These are phyloP conservation scores for Mellilla xanthometata DNA, from an alignment of 2,888 invertebrate genomes.

Conservation along the genomic window DNA sequence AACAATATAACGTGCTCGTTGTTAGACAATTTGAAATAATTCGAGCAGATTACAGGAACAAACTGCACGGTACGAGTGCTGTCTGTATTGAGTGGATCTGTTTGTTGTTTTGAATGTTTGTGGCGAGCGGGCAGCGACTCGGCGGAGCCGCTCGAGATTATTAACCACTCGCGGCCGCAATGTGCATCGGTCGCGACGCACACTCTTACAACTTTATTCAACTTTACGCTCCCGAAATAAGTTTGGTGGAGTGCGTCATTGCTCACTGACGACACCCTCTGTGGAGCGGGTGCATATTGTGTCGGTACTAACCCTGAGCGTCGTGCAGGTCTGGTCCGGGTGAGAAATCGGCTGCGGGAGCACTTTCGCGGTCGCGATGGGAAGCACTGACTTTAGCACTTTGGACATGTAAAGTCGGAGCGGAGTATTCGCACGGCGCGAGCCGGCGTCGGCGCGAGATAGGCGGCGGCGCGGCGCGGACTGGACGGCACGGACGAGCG, in stretches of 20 bases:
- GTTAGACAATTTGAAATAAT: constrained; percentile 46
- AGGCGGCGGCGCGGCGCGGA: constrained; percentile 68
- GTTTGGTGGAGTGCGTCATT: constrained; percentile 61
- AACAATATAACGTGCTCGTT: constrained; percentile 64
- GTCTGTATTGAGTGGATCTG: constrained; percentile 71
- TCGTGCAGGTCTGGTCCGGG: constrained; percentile 72
- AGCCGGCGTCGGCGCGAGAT: constrained; percentile 70
- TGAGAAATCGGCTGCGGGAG: constrained; percentile 72
- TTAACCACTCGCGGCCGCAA: too few relatives aligned
- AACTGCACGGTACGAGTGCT: constrained; percentile 47
- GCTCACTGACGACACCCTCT: constrained; percentile 44
- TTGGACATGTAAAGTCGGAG: constrained; percentile 74
- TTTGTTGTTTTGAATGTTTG: constrained; percentile 75
- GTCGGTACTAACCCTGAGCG: constrained; percentile 76
- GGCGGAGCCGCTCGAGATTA: constrained; percentile 75
- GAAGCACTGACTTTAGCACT: constrained; percentile 80
- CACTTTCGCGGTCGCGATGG: constrained; percentile 76
- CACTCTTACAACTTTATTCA: constrained; percentile 69
- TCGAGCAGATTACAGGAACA: constrained; percentile 46
- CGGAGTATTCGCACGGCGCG: constrained; percentile 72
- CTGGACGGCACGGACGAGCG: constrained; percentile 52
- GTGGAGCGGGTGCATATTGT: constrained; percentile 40
- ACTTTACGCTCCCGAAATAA: constrained; percentile 73
- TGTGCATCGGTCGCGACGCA: constrained; percentile 71
- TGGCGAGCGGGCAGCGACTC: constrained; percentile 43